Percentiles rank a stretch among this genome's conserved stretches.
These are phyloP conservation scores for Proisotoma minuta DNA, from an alignment of 2,888 invertebrate genomes.

Conservation along the genomic window DNA sequence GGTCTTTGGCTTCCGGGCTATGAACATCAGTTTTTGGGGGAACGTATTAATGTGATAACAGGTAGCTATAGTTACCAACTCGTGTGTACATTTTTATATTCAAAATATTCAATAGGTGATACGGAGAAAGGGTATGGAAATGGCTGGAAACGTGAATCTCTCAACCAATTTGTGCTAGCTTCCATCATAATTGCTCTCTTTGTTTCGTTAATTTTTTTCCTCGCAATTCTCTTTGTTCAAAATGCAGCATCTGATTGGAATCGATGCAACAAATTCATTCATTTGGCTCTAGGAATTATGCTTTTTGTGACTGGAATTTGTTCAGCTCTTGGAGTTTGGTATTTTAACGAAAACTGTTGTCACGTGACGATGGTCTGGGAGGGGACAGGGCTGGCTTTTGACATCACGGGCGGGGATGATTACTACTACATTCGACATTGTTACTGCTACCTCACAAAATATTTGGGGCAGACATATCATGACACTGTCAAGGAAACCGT, in stretches of 20 bases:
- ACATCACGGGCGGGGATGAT: neutral
- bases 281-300: neutral
- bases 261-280: neutral
- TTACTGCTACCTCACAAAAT: constrained; percentile 8
- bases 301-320: neutral
- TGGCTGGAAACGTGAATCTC: constrained; percentile 6
- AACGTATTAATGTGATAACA: neutral
- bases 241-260: constrained; percentile 4
- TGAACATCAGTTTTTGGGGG: constrained; percentile 2
- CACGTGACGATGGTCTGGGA: neutral
- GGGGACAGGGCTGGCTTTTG: neutral
- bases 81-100: no score
- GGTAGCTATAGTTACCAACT: no score
- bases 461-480: neutral
- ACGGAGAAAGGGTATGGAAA: constrained; percentile 1
- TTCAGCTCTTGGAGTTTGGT: neutral
- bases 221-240: neutral
- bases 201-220: neutral
- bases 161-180: constrained; percentile 9
- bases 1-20: constrained; percentile 8
- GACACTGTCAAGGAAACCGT: neutral
- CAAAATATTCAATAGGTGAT: neutral
- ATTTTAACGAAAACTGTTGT: constrained; percentile 9
- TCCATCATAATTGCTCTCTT: neutral
- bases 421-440: neutral